phyloP scores from a whole-genome alignment of 2,888 invertebrate species.

The Gymnosoma rotundatum region DNA sequence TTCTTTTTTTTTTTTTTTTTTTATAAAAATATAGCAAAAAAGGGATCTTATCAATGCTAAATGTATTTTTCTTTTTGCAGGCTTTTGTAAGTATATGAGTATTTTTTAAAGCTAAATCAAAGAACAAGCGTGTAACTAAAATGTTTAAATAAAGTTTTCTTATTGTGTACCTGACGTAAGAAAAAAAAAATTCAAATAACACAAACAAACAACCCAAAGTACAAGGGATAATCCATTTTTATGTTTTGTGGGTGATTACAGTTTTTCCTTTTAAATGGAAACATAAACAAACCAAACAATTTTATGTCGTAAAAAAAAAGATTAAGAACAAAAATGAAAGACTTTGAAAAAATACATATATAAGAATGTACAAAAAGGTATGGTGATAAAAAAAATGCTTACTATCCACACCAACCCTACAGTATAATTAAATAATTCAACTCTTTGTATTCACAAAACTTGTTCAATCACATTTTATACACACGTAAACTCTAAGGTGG shows the following conservation, averaged over 20 bases:
- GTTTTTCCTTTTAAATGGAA: constrained; percentile 30
- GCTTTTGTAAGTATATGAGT: no score
- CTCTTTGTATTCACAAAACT: no score
- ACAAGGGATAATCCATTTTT: constrained; percentile 63
- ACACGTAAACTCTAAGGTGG: no score
- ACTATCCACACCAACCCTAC: no score
- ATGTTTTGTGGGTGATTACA: constrained; percentile 60
- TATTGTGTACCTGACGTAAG: constrained; percentile 16
- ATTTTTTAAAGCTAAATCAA: background rate
- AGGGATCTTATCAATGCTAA: constrained; percentile 2
- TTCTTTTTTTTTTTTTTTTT: constrained; percentile 2
- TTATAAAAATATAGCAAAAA: background rate
- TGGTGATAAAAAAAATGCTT: no score
- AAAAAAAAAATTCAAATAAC: background rate
- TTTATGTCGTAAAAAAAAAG: background rate
- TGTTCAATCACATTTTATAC: no score
- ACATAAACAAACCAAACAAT: constrained; percentile 50
- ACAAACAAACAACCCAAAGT: constrained; percentile 35
- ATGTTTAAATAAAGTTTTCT: constrained; percentile 2
- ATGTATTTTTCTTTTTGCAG: no score
- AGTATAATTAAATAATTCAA: no score
- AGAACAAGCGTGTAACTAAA: background rate
- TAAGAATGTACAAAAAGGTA: background rate
- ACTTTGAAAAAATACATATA: constrained; percentile 10
- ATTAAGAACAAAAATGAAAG: constrained; percentile 2